Percentiles rank a stretch among this genome's conserved stretches.
Evolutionary conservation across 1,140 invertebrate species (phyloP).

Genomic region (Tenebrio molitor): DNA sequence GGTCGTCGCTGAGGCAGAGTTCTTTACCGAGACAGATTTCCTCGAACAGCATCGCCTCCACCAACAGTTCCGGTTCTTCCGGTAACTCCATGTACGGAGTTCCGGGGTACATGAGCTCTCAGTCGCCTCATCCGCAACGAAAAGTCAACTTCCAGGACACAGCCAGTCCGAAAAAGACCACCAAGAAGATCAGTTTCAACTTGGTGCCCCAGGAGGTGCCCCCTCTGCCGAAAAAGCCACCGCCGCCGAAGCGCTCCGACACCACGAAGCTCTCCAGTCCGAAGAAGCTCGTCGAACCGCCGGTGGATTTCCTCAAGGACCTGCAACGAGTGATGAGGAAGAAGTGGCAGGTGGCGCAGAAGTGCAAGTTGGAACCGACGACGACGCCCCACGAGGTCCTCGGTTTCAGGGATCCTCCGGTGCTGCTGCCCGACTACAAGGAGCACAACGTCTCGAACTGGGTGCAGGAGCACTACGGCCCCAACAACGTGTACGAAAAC

Average conservation of each 20-base stretch:
- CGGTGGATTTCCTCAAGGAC: conserved; percentile 87
- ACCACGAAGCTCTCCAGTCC: conserved; percentile 80
- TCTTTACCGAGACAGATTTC: conserved; percentile 63
- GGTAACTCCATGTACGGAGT: conserved; percentile 55
- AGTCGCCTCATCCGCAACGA: conserved; percentile 68
- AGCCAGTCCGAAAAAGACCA: conserved; percentile 68
- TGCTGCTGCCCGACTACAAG: conserved; percentile 77
- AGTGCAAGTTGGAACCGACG: conserved; percentile 86
- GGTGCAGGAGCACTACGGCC: conserved; percentile 90
- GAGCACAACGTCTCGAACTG: conserved; percentile 90
- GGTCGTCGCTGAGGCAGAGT: conserved; percentile 61
- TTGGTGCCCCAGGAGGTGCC: conserved; percentile 69
- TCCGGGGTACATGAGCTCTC: conserved; percentile 63
- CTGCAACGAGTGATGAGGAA: conserved; percentile 92
- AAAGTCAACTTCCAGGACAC: conserved; percentile 70
- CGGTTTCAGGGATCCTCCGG: conserved; percentile 85
- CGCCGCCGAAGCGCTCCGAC: conserved; percentile 80
- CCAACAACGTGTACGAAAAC: conserved; percentile 74
- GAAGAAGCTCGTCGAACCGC: conserved; percentile 82
- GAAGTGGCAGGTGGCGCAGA: conserved; percentile 94
- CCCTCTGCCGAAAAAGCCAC: conserved; percentile 70
- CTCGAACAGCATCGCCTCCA: conserved; percentile 60
- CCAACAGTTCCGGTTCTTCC: conserved; percentile 57
- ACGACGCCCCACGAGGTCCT: conserved; percentile 92
- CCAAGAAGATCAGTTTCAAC: conserved; percentile 72